Conservation (phyloP, 2,113 vertebrate genomes). For the Leptobrachium leishanense region DNA sequence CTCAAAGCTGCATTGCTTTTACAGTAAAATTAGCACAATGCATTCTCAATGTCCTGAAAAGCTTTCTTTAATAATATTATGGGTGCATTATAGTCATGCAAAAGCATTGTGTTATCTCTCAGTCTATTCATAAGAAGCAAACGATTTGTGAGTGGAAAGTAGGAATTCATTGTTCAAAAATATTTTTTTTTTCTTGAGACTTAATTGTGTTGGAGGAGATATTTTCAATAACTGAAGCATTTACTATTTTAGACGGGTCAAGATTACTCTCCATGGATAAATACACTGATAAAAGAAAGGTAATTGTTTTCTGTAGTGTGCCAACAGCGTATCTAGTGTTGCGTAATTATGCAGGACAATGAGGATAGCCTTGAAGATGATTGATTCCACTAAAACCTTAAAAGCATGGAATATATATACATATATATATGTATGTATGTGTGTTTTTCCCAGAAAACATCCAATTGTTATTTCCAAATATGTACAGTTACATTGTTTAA, state of each 20-base stretch:
- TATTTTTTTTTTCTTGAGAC: conserved; percentile 41
- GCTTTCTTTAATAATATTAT: conserved; percentile 47
- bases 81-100: conserved; percentile 45
- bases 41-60: conserved; percentile 50
- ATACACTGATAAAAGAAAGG: conserved; percentile 24
- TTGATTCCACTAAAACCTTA: conserved; percentile 26
- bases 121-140: conserved; percentile 53
- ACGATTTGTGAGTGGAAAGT: conserved; percentile 31
- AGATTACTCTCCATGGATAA: conserved; percentile 23
- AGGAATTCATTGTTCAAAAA: conserved; percentile 34
- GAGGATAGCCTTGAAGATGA: conserved; percentile 36
- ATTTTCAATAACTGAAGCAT: conserved; percentile 8
- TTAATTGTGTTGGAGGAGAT: conserved; percentile 10
- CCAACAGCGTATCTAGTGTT: conserved; percentile 28
- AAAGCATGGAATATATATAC: not conserved
- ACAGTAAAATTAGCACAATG: conserved; percentile 52
- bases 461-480: too few species aligned
- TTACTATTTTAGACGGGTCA: conserved; percentile 25
- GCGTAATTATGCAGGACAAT: conserved; percentile 24
- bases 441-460: too few species aligned
- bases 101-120: conserved; percentile 35
- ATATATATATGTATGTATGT: too few species aligned
- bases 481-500: too few species aligned
- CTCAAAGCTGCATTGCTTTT: conserved; percentile 46
- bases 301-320: conserved; percentile 31